phyloP scores from a whole-genome alignment of 2,113 vertebrate genomes.

The Ondatra zibethicus region DNA sequence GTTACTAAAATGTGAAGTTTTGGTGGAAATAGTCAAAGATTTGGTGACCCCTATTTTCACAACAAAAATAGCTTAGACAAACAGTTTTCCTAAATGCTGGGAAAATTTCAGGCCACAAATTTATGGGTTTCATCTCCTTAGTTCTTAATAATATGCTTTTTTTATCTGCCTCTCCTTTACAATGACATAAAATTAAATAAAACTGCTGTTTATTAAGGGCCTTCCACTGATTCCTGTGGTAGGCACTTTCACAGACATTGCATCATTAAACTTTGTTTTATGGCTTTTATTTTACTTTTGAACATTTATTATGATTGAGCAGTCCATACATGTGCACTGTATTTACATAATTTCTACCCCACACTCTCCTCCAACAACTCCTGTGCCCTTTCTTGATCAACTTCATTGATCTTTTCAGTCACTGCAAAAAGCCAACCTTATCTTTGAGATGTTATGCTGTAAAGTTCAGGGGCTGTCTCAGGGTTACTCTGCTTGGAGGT shows the following conservation, averaged over 20 bases:
- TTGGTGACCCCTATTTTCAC: background rate
- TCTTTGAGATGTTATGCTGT: background rate
- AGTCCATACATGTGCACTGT: background rate
- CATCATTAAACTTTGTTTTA: constrained; percentile 2
- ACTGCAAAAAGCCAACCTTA: rapidly evolving
- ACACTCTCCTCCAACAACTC: too few species aligned
- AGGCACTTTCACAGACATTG: constrained; percentile 53
- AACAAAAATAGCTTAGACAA: constrained; percentile 47
- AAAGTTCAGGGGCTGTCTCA: background rate
- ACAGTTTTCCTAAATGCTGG: constrained; percentile 58
- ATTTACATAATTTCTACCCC: background rate
- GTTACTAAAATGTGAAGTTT: constrained; percentile 55
- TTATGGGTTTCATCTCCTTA: constrained; percentile 62
- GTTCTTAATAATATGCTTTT: constrained; percentile 74
- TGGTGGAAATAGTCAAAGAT: background rate
- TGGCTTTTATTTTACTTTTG: background rate
- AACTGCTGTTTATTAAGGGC: constrained; percentile 60
- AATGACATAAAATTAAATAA: constrained; percentile 77
- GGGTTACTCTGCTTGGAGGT: background rate
- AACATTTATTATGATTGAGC: background rate
- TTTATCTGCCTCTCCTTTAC: constrained; percentile 38
- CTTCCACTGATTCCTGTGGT: background rate
- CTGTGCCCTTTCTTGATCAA: background rate
- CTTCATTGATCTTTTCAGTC: constrained; percentile 1
- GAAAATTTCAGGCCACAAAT: constrained; percentile 62